Evolutionary conservation across 2,797 vertebrate species (phyloP).

Genomic region (Ara ararauna): DNA sequence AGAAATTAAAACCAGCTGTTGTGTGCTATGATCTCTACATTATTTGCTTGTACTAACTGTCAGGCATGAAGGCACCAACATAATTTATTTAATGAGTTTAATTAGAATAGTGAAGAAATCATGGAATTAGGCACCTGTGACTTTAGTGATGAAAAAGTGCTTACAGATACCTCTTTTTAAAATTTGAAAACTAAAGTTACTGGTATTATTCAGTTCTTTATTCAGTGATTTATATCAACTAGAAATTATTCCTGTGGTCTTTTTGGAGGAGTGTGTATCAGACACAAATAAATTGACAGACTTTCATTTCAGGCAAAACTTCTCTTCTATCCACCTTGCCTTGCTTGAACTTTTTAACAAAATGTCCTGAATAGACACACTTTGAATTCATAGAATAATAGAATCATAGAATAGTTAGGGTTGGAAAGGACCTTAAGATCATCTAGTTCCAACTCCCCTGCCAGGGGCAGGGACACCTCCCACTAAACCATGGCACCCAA

Average conservation of each 20-base stretch:
- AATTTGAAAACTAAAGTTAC: not conserved
- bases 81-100: constrained; percentile 47
- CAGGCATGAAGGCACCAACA: constrained; percentile 11
- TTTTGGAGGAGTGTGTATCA: not conserved
- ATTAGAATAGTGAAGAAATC: constrained; percentile 41
- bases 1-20: constrained; percentile 52
- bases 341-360: not conserved
- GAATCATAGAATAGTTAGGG: too few relatives aligned
- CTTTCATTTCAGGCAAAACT: not conserved
- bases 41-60: constrained; percentile 19
- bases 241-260: not conserved
- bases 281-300: not conserved
- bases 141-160: not conserved
- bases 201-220: not conserved
- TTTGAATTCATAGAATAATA: not conserved
- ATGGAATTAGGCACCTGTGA: constrained; percentile 20
- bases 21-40: constrained; percentile 2
- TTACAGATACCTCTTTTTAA: not conserved
- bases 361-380: not conserved
- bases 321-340: not conserved
- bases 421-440: too few relatives aligned
- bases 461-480: too few relatives aligned
- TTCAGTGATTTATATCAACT: not conserved
- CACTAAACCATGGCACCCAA: too few relatives aligned
- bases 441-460: too few relatives aligned